Evolutionary conservation across 2,888 invertebrate species (phyloP), one percentile per base, ranked within the genome.

Genomic region (Hydroisotoma schaefferi): DNA sequence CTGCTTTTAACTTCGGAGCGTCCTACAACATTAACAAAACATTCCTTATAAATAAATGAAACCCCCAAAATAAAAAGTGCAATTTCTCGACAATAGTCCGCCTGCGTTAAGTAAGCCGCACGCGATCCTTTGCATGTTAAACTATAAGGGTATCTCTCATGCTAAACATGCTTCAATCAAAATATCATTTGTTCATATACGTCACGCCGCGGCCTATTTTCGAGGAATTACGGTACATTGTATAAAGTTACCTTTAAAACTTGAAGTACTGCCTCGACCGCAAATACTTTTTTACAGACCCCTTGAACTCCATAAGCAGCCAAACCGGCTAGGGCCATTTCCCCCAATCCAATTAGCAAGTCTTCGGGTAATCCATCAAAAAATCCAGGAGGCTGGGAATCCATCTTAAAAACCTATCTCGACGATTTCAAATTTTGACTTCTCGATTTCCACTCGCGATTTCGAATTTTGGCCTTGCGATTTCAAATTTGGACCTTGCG

Each of bases 291-390:
- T 48, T 48, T 56, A 20, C 25, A 48, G 15, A 56, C 25, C 20
- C 38, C 38, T n/a, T 56, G 26, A 25, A 56, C 27, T 6, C 23
- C 18, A n/a, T 29, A 56, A 5, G 37, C 38, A 56, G 33, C 25
- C 10, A 56, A 25, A 29, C 47, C 37, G 28, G 46, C 44, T 5
- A 48, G 8, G 1, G 25, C 33, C 18, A 56, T 37, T 26, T 56
- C 56, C 2, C 27, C 10, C n/a, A 48, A 15, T 23, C 29, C 18
- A 27, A 56, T 47, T 15, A 37, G 25, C 6, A 47, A 12, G 38
- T 48, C 56, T 8, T 47, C 56, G 1, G 56, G 48, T 15, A 56
- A 23, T 20, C 28, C n/a, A 10, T 54, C 43, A 47, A 47, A 47
- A 22, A 26, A 47, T 22, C 22, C 10, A 8, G 47, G 15, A 47